Percentiles rank a stretch among this genome's conserved stretches.
Evolutionary conservation across 2,797 vertebrate species (phyloP).

Genomic region (Epinephelus awoara): DNA sequence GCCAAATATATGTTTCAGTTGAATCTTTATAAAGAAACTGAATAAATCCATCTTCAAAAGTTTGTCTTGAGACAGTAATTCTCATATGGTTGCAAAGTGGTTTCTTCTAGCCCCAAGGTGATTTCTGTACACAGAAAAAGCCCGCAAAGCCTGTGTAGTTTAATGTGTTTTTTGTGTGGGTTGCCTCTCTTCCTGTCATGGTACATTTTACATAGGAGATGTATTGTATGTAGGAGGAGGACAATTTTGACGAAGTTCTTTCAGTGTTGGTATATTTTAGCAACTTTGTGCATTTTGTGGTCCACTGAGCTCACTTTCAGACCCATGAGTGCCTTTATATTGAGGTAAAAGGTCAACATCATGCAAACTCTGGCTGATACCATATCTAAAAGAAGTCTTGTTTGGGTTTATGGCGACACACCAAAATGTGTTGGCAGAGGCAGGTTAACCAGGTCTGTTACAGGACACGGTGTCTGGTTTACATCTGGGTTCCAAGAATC

Average conservation of each 20-base stretch:
- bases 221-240: background rate
- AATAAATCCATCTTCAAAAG: too few relatives aligned
- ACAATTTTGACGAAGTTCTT: background rate
- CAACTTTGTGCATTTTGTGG: background rate
- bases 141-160: background rate
- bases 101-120: background rate
- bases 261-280: background rate
- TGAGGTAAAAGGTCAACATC: background rate
- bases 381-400: slow-evolving; percentile 6
- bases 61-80: too few relatives aligned
- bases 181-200: background rate
- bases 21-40: too few relatives aligned
- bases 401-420: background rate
- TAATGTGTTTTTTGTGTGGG: background rate
- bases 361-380: background rate
- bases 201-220: background rate
- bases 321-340: background rate
- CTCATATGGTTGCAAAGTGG: too few relatives aligned
- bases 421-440: background rate
- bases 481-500: background rate
- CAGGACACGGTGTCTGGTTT: slow-evolving; percentile 14
- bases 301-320: background rate
- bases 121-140: background rate
- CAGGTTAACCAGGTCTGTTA: background rate
- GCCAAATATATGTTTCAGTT: too few relatives aligned